Base-by-base conservation (phyloP, 1,140 invertebrate species). In the Trichogramma pretiosum region DNA sequence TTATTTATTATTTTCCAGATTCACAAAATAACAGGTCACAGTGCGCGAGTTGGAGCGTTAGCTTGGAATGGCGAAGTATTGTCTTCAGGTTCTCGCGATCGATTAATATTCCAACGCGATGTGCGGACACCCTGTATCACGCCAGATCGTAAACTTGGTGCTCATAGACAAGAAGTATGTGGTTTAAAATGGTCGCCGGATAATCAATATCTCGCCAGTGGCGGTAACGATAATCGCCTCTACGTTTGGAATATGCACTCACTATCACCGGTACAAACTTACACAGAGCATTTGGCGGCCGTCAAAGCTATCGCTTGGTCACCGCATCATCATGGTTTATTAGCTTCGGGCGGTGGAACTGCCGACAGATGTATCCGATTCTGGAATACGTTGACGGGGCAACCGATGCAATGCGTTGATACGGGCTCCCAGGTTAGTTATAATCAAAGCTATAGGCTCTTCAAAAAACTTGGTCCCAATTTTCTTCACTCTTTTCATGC, bases 231-330 rank as follows among this genome's bases (percentile, higher is more conserved):
- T 70, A 99, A 99, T 74, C 85, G 94, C 54, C 73, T 99, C 5
- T 93, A 95, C 68, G 93, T 99, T 1, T 99, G 97, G 97, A 97
- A 95, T 67, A 72, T 89, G 54, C 91, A 93, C 64, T 88, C 87
- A 1, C 71, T 86, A 2, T 80, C 82, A 10, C 93, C 93, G 0
- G 83, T 94, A 30, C 94, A 99, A 68, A 96, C 91, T 0, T 99
- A 99, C 67, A 93, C 90, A 0, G 92, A 98, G 57, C 97, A 99
- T 74, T 76, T 94, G 59, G 97, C 97, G 0, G 97, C 97, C 0
- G 97, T 99, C 1, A 97, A 97, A 75, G 97, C 97, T 0, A 98
- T 99, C 58, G 95, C 97, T 3, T 99, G 97, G 97, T 98, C 94
- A 4, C 95, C 95, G 0, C 96, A 99, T 74, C 95, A 99, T 71